Evolutionary conservation across 2,797 vertebrate species (phyloP), one percentile per base, ranked within the genome.

Genomic region (Gorsachius magnificus): DNA sequence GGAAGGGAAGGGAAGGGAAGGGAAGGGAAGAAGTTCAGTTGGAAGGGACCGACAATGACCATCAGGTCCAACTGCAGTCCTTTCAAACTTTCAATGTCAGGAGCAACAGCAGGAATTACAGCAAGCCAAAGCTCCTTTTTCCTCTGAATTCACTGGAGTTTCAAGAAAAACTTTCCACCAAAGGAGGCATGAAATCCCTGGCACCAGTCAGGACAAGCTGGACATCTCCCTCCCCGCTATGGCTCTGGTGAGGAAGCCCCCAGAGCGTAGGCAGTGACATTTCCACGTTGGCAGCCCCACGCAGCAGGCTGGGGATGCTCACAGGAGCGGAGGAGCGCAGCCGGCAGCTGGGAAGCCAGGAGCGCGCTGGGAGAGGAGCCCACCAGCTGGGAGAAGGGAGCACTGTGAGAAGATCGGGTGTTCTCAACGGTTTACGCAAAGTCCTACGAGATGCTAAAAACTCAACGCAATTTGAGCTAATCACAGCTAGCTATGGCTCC

Each of bases 401-500:
- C 0, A 0, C 38, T 0, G 0, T 2, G 8, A 12, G 1, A 38
- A n/a, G 36, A 46, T 16, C 3, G 2, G 2, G 20, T 31, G 82
- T 60, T 54, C 69, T 69, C 56, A 51, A 45, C 2, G 1, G 31
- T 36, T 85, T 80, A 4, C 25, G 63, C 38, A 70, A 56, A 78
- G 45, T 60, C 33, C 10, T 15, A 14, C 0, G 6, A 64, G 63
- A 58, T 26, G 48, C 31, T 70, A 24, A 74, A 82, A 79, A 1
- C 43, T 60, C 69, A 22, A 0, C 9, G 38, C n/a, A 28, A 26
- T 33, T 41, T 12, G 53, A 83, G 43, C 24, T 72, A 41, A 58
- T 72, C n/a, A 6, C 74, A 78, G 72, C 43, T 54, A 13, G 54
- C n/a, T 57, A 29, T 0, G 2, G 24, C 36, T 54, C 58, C 13